Evolutionary conservation across 2,113 vertebrate species (phyloP).

Genomic region (Sisor rabdophorus): DNA sequence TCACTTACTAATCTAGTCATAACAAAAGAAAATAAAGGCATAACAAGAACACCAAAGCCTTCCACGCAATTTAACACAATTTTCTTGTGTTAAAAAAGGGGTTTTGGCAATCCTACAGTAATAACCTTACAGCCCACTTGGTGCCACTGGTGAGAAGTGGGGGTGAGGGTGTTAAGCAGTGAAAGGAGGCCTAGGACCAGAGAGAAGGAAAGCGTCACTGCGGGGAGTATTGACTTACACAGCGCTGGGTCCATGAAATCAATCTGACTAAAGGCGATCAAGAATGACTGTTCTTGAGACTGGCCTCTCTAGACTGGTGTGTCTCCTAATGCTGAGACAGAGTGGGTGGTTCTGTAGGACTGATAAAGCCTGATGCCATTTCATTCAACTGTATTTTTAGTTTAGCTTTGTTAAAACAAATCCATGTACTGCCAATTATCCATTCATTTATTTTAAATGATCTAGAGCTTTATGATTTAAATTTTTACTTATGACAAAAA

Average conservation of each 20-base stretch:
- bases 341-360: constrained; percentile 30
- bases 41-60: background rate
- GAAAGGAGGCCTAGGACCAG: constrained; percentile 5
- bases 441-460: background rate
- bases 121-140: constrained; percentile 6
- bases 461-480: background rate
- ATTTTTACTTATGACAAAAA: background rate
- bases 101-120: background rate
- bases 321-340: constrained; percentile 11
- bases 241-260: constrained; percentile 34
- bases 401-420: background rate
- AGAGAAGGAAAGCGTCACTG: constrained; percentile 29
- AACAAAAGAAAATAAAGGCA: background rate
- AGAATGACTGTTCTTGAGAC: constrained; percentile 29
- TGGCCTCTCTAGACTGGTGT: constrained; percentile 17
- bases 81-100: constrained; percentile 3
- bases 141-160: constrained; percentile 18
- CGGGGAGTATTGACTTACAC: constrained; percentile 43
- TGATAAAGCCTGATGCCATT: constrained; percentile 14
- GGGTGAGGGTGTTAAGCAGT: constrained; percentile 5
- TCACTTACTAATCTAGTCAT: background rate
- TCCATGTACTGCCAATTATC: background rate
- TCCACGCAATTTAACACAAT: background rate
- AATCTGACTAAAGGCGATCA: constrained; percentile 29
- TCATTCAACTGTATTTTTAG: background rate